phyloP scores from a whole-genome alignment of 2,113 vertebrate species.

The Paradisaea rubra region DNA sequence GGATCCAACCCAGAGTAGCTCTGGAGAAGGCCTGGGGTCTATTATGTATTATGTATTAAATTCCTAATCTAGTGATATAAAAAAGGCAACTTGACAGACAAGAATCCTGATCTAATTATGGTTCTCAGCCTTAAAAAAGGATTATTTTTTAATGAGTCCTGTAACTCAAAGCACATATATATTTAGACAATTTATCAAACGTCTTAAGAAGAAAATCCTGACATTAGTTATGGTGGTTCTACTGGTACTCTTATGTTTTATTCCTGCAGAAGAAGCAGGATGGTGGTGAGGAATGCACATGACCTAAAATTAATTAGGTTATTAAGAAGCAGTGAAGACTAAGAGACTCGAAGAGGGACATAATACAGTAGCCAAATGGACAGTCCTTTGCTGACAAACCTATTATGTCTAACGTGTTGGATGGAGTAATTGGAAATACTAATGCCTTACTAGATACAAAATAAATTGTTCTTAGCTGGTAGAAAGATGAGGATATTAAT shows the following conservation, averaged over 20 bases:
- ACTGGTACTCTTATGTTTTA: neutral
- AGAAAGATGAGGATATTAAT: neutral
- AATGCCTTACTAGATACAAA: neutral
- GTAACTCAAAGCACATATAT: constrained; percentile 39
- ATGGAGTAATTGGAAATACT: neutral
- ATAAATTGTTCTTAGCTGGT: neutral
- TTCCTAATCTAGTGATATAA: constrained; percentile 40
- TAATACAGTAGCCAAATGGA: neutral
- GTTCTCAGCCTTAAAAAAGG: constrained; percentile 40
- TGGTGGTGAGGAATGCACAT: neutral
- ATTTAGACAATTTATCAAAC: constrained; percentile 49
- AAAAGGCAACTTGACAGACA: constrained; percentile 44
- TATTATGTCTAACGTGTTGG: neutral
- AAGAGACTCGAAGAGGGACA: neutral
- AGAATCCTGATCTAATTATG: constrained; percentile 49
- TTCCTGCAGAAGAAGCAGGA: neutral
- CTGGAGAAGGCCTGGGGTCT: constrained; percentile 22
- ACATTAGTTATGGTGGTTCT: neutral
- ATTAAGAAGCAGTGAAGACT: neutral
- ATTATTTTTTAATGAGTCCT: constrained; percentile 53
- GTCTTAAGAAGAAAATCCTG: constrained; percentile 44
- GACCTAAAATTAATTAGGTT: neutral
- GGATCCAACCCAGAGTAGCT: neutral
- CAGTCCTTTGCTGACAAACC: neutral
- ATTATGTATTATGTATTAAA: constrained; percentile 36